Base-by-base conservation (phyloP, 2,113 vertebrate species). In the Perccottus glenii region DNA sequence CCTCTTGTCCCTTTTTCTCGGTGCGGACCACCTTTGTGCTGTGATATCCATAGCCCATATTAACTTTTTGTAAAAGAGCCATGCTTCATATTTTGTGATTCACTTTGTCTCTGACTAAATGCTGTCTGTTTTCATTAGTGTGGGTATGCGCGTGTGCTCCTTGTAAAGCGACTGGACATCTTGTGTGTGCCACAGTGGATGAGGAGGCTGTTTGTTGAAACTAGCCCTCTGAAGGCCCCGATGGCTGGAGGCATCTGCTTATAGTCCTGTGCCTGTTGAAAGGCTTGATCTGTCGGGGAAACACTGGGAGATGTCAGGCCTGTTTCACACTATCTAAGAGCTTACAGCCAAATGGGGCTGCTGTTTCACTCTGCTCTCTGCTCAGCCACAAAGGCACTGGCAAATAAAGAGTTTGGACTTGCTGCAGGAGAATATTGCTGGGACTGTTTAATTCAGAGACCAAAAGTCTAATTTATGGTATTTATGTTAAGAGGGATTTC, bases 111-210 rank as follows among this genome's bases (percentile, higher is more conserved):
- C 78, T 85, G 87, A 90, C 80, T 89, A 85, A 87, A 84, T 67
- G 72, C 88, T 90, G 90, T 88, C 90, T 89, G 88, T 88, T 92
- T 87, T 83, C 76, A 91, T 93, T 92, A 91, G 87, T 57, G 58
- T 76, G 83, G 86, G 83, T 78, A 55, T 80, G 81, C 75, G 75
- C 73, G 42, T 7, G 77, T 6, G 79, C 79, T 85, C 77, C 42
- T 75, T 67, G 67, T 70, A 72, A 71, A 87, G 81, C 65, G 75
- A 75, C 80, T 67, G 79, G 46, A 70, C 71, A 53, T 70, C 77
- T 82, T 63, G 67, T 73, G 81, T 75, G 80, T 27, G 70, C 45
- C 51, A 83, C 49, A 53, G 77, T 56, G 70, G 58, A 76, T 63
- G 15, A 65, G 36, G 66, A 60, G 65, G 76, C 80, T 82, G 83